phyloP scores from a whole-genome alignment of 1,140 invertebrate genomes.

The Drosophila lowei region DNA sequence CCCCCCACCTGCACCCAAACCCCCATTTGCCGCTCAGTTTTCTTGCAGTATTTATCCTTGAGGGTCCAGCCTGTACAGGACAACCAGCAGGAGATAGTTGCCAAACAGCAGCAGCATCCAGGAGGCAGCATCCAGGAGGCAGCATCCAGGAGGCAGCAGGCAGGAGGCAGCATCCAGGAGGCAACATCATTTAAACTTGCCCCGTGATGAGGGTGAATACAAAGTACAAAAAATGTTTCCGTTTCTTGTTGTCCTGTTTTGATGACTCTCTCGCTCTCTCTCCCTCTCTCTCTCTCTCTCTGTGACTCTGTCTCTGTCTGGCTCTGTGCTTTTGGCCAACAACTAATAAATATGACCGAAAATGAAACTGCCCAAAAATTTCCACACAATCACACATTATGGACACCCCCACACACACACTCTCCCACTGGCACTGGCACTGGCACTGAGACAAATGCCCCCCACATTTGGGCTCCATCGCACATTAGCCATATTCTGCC shows the following conservation, averaged over 20 bases:
- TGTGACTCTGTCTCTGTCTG: not conserved
- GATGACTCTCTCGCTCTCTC: constrained; percentile 41
- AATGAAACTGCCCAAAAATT: constrained; percentile 82
- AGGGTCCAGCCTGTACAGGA: constrained; percentile 49
- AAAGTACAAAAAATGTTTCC: constrained; percentile 70
- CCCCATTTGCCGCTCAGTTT: constrained; percentile 3
- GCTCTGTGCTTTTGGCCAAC: constrained; percentile 59
- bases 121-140: constrained; percentile 49
- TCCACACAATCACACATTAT: constrained; percentile 81
- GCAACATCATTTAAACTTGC: constrained; percentile 70
- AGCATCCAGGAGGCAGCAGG: constrained; percentile 1
- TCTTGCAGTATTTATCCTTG: constrained; percentile 67
- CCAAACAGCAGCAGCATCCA: constrained; percentile 19
- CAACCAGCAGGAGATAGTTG: constrained; percentile 60
- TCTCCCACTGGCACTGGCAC: constrained; percentile 10
- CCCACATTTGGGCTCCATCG: constrained; percentile 14
- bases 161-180: constrained; percentile 37
- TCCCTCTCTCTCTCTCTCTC: constrained; percentile 16
- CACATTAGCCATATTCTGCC: constrained; percentile 71
- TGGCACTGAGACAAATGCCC: constrained; percentile 13
- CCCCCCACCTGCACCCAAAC: constrained; percentile 5
- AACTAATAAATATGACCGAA: constrained; percentile 82
- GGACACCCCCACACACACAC: constrained; percentile 52
- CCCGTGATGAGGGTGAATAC: constrained; percentile 73
- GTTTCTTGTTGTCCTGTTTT: constrained; percentile 80